Evolutionary conservation across 2,888 invertebrate genomes (phyloP), one percentile per base, ranked within the genome.

Genomic region (Folsomia manolachei): DNA sequence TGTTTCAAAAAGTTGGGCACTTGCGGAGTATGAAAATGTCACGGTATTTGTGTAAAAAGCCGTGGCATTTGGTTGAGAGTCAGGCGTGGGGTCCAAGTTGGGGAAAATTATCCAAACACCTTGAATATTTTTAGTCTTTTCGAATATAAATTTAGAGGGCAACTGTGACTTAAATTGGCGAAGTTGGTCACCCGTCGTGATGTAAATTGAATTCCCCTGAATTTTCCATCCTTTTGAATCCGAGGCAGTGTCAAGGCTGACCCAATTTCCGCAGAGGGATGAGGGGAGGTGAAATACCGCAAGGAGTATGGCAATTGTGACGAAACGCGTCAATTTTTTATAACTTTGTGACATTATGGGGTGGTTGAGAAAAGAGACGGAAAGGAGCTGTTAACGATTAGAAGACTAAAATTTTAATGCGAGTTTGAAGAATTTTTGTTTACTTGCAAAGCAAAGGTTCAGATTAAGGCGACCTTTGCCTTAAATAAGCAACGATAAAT

Each of bases 81-180:
- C 56, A 7, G n/a, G 19, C 9, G 19, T 52, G 9, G 65, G 65
- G 14, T n/a, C 21, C 21, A 51, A 52, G 23, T 52, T 25, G 1
- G 65, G 65, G 4, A 66, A 23, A 21, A 66, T 23, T 1, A 66
- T 21, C 65, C 65, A 66, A 52, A 66, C 52, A 2, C 65, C 65
- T 9, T 1, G 21, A 7, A 4, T 24, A 9, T 52, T 52, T 4
- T 14, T 21, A 2, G 52, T n/a, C 1, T 21, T 23, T 1, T 66
- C 52, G 7, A 66, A 51, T 19, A 52, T 9, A 66, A 66, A 66
- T 23, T 51, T 19, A 2, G 65, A 9, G 1, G 65, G 65, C 19
- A 66, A n/a, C 23, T 51, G 19, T 1, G 19, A 19, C 27, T n/a
- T n/a, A 14, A 66, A 66, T 18, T 66, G 51, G 4, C 9, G 1